Percentiles rank a stretch among this genome's conserved stretches.
Evolutionary conservation across 2,888 invertebrate species (phyloP).

Genomic region (Pteria penguin): DNA sequence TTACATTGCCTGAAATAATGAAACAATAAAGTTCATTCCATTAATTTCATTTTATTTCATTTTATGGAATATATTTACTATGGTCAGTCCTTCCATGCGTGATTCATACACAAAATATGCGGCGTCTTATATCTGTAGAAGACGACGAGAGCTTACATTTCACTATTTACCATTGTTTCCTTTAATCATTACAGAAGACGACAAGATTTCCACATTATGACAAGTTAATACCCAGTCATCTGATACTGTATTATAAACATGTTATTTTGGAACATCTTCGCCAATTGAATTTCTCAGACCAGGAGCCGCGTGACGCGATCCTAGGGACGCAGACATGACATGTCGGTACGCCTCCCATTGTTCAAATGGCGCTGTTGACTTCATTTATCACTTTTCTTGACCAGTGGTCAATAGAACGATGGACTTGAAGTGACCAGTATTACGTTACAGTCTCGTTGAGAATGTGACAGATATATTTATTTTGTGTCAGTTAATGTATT

Average conservation of each 20-base stretch:
- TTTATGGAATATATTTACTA: too few species aligned
- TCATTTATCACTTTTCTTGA: slow-evolving; percentile 23
- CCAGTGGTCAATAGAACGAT: background rate
- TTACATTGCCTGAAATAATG: too few species aligned
- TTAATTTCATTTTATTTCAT: too few species aligned
- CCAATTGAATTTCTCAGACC: background rate
- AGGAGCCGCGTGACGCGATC: background rate
- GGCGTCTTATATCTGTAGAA: too few species aligned
- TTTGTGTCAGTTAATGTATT: background rate
- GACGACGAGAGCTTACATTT: too few species aligned
- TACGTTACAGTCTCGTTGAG: slow-evolving; percentile 19
- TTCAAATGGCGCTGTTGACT: slow-evolving; percentile 17
- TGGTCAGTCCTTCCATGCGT: too few species aligned
- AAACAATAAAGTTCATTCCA: too few species aligned
- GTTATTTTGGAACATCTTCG: background rate
- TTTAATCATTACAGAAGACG: too few species aligned
- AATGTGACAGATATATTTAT: slow-evolving; percentile 19
- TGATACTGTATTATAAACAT: background rate
- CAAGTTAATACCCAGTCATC: background rate
- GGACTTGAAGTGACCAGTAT: slow-evolving; percentile 22
- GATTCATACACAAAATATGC: too few species aligned
- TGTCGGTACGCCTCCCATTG: slow-evolving; percentile 3
- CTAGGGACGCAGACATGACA: background rate
- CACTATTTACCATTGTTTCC: too few species aligned
- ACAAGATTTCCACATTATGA: too few species aligned